Evolutionary conservation across 2,113 vertebrate species (phyloP), one percentile per base, ranked within the genome.

Genomic region (Anser brachyrhynchus): DNA sequence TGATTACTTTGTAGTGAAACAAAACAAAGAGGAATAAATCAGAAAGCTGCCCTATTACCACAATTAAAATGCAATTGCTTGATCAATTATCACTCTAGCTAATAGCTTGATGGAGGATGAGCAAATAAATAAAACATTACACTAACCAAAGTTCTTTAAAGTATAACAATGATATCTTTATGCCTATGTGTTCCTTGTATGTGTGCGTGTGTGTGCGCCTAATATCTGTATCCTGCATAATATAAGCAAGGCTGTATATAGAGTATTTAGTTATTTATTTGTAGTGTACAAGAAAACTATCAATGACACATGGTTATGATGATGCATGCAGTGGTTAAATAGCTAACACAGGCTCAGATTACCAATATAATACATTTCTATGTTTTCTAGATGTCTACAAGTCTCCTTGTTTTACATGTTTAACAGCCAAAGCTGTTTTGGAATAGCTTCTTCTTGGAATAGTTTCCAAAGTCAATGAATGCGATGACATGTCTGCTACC

Each of bases 11-110:
- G 84, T 71, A 95, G 66, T 84, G 84, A 96, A 94, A 97, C 82
- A 96, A 96, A 97, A 91, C 87, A 97, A 96, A 97, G 92, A 97
- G 62, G 93, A 96, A 97, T 94, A 96, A 97, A 96, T 92, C 73
- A 96, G 87, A 85, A 95, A 92, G 59, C 46, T 37, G 69, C 52
- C 70, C 49, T 91, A 89, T 93, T 96, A 96, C 81, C 74, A 95
- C 49, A 78, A 96, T 96, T 97, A 96, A 92, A 94, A 90, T 89
- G 82, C 71, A 92, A 83, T 90, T 94, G 35, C 93, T 93, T 90
- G 84, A 96, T 94, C 92, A 93, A 73, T 97, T 96, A 95, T 96
- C 80, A 95, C 61, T 94, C 80, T 87, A 57, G 52, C 81, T 95
- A 95, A 95, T 96, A 96, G 51, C 54, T 44, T 95, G 59, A 92